Evolutionary conservation across 1,140 invertebrate genomes (phyloP), one percentile per base, ranked within the genome.

Genomic region (Drosophila tsacasi): DNA sequence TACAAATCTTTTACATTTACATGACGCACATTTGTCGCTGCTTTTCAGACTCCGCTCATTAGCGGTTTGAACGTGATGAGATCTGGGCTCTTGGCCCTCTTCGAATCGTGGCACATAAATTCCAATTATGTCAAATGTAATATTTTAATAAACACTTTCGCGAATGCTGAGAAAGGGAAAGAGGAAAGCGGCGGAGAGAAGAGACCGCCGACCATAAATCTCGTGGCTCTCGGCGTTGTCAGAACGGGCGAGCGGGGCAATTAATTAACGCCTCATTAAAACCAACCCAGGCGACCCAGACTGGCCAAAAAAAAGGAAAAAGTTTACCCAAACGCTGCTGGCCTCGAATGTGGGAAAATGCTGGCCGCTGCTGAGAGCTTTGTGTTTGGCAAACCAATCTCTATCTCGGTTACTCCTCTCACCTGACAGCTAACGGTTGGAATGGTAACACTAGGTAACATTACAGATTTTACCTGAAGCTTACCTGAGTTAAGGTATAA

Each of bases 81-180:
- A 69, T 32, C 55, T 58, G 49, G 32, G 27, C 66, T 57, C 54
- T 55, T 42, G 60, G 74, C 37, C 60, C 35, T 55, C 52, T 59
- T 60, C 58, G 62, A 30, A 54, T 54, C 42, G 65, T 76, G 58
- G 37, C 78, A 47, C 91, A 92, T 92, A 92, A 92, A 91, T 92
- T 91, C 83, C 86, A 92, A 92, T 92, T 92, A 92, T 92, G 91
- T 92, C 91, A 92, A 92, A 86, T 92, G 81, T 92, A 91, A 92
- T 92, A 92, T 87, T 92, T 92, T 92, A 92, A 92, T 92, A 92
- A 92, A 92, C 91, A 91, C 86, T 91, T 91, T 91, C 68, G 73
- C 72, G 57, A 65, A 80, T 69, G 84, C 86, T 76, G 60, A 66
- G 64, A 61, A 44, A 73, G 81, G 50, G 40, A 10, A 52, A 46